Conservation (phyloP, 2,797 vertebrate genomes). For the Hippopotamyrus pictus region DNA sequence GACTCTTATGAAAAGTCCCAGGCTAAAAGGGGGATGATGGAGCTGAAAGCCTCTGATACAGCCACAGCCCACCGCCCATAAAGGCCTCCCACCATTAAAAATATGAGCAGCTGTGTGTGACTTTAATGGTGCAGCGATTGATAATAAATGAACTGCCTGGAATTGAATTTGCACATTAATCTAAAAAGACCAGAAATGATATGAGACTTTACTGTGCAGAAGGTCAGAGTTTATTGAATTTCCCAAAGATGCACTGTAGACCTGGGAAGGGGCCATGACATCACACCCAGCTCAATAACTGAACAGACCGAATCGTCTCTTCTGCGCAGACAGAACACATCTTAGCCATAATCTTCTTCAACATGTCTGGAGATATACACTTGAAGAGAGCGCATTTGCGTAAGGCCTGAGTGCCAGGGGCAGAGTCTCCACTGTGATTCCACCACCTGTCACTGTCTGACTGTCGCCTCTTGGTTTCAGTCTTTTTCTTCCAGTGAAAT, state of each 20-base stretch:
- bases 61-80: background rate
- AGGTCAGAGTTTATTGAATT: background rate
- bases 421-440: background rate
- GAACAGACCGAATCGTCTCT: background rate
- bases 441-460: background rate
- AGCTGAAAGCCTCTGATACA: background rate
- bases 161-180: background rate
- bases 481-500: background rate
- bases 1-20: background rate
- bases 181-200: background rate
- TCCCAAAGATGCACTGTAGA: background rate
- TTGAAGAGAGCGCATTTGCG: background rate
- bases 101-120: background rate
- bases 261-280: background rate
- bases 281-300: background rate
- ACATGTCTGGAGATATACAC: background rate
- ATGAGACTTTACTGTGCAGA: background rate
- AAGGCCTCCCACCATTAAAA: background rate
- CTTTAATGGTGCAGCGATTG: background rate
- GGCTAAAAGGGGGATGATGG: background rate
- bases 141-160: background rate
- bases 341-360: background rate
- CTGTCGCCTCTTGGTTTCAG: background rate
- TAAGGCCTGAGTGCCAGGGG: background rate
- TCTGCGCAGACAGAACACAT: background rate